Evolutionary conservation across 2,888 invertebrate species (phyloP).

Genomic region (Agonum fuliginosum): DNA sequence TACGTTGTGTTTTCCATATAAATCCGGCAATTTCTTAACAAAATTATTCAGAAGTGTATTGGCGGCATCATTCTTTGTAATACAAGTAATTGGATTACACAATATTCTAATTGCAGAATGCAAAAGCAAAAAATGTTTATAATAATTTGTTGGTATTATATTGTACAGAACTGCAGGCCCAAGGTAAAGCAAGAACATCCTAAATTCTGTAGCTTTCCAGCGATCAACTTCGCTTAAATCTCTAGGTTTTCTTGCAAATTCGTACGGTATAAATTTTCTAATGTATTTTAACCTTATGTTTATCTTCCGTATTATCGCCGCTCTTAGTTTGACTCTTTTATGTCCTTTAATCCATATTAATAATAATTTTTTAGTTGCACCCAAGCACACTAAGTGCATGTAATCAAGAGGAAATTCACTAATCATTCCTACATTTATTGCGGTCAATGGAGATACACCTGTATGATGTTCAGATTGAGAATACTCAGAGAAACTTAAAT

Average conservation of each 20-base stretch:
- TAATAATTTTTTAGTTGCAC: constrained; percentile 1
- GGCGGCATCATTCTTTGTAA: background rate
- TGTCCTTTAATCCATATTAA: background rate
- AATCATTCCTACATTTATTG: background rate
- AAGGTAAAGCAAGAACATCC: background rate
- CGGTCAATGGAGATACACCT: background rate
- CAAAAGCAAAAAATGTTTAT: background rate
- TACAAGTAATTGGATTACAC: too few relatives aligned
- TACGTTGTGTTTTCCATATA: background rate
- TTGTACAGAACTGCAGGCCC: background rate
- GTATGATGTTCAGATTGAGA: background rate
- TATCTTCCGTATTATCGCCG: background rate
- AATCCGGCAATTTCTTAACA: background rate
- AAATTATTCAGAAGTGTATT: background rate
- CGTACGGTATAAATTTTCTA: background rate
- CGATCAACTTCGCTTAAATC: background rate
- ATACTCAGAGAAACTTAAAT: background rate
- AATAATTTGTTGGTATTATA: background rate
- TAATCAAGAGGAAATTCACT: constrained; percentile 6
- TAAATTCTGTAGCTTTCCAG: constrained; percentile 1
- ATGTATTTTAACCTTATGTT: background rate
- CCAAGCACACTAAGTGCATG: constrained; percentile 4
- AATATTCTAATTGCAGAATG: background rate
- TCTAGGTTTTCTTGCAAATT: background rate
- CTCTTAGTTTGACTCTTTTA: background rate